Percentiles rank a stretch among this genome's conserved stretches.
Conservation (phyloP, 2,888 invertebrate genomes). For the Lampropteryx suffumata region DNA sequence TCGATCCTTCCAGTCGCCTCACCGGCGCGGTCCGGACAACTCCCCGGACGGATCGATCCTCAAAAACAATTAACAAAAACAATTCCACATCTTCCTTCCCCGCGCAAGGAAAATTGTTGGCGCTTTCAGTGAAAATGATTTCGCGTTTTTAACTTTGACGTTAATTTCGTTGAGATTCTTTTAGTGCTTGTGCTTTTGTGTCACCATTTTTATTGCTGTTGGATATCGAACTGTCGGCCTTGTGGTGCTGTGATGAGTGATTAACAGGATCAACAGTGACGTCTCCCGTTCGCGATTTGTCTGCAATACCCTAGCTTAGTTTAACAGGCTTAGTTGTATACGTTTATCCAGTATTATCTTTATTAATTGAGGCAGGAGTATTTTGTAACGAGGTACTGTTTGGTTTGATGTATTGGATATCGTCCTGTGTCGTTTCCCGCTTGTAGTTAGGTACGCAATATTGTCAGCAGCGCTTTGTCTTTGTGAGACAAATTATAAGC, state of each 20-base stretch:
- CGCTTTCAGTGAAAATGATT: slow-evolving; percentile 47
- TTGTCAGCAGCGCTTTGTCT: slow-evolving; percentile 65
- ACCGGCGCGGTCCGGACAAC: slow-evolving; percentile 75
- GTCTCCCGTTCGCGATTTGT: slow-evolving; percentile 49
- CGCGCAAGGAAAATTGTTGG: slow-evolving; percentile 66
- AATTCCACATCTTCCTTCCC: slow-evolving; percentile 71
- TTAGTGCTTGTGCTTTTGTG: slow-evolving; percentile 39
- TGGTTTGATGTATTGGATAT: slow-evolving; percentile 76
- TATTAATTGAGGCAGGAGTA: slow-evolving; percentile 50
- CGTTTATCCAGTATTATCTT: slow-evolving; percentile 45
- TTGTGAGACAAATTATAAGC: slow-evolving; percentile 52
- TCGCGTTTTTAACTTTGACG: slow-evolving; percentile 72
- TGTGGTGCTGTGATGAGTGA: slow-evolving; percentile 37
- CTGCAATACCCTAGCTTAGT: slow-evolving; percentile 52
- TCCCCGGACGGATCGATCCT: slow-evolving; percentile 54
- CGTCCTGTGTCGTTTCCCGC: slow-evolving; percentile 62
- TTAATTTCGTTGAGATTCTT: slow-evolving; percentile 73
- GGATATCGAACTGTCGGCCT: slow-evolving; percentile 22
- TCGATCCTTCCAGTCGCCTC: slow-evolving; percentile 81
- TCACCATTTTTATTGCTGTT: slow-evolving; percentile 24
- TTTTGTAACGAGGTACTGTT: slow-evolving; percentile 67
- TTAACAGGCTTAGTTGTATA: slow-evolving; percentile 66
- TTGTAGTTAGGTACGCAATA: slow-evolving; percentile 69
- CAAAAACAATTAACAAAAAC: slow-evolving; percentile 51
- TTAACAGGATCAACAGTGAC: slow-evolving; percentile 27